Percentiles rank a stretch among this genome's conserved stretches.
phyloP scores from a whole-genome alignment of 1,140 invertebrate genomes.

The Sipha flava region DNA sequence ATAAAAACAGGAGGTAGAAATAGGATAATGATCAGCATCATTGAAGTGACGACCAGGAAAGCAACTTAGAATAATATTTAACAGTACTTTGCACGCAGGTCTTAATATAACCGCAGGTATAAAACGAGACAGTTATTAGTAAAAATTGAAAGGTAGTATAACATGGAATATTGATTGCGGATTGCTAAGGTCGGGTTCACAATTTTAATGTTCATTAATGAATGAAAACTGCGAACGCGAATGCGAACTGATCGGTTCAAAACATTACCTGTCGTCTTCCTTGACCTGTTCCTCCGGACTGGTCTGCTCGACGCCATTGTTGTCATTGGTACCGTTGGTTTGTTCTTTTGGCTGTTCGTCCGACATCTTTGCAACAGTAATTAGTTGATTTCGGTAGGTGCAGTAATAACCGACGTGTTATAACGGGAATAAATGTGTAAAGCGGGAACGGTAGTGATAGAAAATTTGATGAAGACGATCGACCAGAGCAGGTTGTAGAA shows the following conservation, averaged over 20 bases:
- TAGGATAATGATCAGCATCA: no score
- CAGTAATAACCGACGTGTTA: not conserved
- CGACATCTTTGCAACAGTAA: not conserved
- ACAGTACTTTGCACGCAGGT: no score
- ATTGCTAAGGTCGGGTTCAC: no score
- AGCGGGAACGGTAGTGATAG: not conserved
- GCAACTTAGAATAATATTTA: no score
- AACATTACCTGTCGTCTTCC: conserved; percentile 22
- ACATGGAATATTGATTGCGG: no score
- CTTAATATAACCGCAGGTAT: no score
- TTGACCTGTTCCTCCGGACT: not conserved
- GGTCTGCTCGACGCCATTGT: conserved; percentile 23
- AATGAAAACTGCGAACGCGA: no score
- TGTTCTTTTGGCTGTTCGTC: conserved; percentile 20
- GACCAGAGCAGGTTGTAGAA: not conserved
- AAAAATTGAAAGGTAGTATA: no score
- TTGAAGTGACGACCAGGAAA: no score
- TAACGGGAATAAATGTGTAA: not conserved
- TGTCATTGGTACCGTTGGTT: conserved; percentile 25
- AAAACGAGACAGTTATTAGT: no score
- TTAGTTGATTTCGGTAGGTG: not conserved
- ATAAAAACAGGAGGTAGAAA: no score
- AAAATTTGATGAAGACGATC: not conserved
- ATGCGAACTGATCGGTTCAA: not conserved
- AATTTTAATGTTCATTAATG: no score